phyloP scores from a whole-genome alignment of 2,113 vertebrate species.

The Myrmophylax atrothorax region DNA sequence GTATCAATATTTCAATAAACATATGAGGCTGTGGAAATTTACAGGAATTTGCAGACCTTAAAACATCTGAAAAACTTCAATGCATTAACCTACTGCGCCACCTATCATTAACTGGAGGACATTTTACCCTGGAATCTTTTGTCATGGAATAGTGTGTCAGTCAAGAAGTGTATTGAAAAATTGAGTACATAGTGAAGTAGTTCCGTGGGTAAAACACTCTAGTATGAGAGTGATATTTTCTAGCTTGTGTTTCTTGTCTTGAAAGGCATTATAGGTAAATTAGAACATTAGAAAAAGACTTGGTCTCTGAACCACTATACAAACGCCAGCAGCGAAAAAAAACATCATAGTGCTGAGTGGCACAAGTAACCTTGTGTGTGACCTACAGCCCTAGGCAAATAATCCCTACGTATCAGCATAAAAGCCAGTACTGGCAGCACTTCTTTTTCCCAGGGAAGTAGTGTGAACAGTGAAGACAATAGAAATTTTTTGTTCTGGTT shows the following conservation, averaged over 20 bases:
- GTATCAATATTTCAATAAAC: slow-evolving; percentile 18
- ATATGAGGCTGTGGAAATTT: slow-evolving; percentile 12
- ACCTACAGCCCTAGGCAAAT: background rate
- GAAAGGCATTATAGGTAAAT: background rate
- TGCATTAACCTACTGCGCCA: slow-evolving; percentile 33
- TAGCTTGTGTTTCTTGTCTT: background rate
- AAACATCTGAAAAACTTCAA: background rate
- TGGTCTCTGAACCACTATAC: background rate
- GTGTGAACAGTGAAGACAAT: background rate
- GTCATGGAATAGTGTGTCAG: rapidly evolving
- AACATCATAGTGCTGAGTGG: background rate
- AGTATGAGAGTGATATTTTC: background rate
- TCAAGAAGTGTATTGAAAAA: background rate
- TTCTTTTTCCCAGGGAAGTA: background rate
- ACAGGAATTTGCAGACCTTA: slow-evolving; percentile 4
- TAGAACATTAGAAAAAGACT: background rate
- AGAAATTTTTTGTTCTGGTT: background rate
- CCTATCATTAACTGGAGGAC: background rate
- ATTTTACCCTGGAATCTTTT: background rate
- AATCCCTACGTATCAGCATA: background rate
- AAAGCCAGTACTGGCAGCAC: rapidly evolving
- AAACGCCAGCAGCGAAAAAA: background rate
- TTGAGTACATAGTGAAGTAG: background rate
- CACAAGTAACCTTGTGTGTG: background rate
- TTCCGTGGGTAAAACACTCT: background rate